A percentile compares a stretch with the other conserved stretches of the same genome.
Conservation (phyloP, 1,140 invertebrate genomes). For the Mizuhopecten yessoensis region DNA sequence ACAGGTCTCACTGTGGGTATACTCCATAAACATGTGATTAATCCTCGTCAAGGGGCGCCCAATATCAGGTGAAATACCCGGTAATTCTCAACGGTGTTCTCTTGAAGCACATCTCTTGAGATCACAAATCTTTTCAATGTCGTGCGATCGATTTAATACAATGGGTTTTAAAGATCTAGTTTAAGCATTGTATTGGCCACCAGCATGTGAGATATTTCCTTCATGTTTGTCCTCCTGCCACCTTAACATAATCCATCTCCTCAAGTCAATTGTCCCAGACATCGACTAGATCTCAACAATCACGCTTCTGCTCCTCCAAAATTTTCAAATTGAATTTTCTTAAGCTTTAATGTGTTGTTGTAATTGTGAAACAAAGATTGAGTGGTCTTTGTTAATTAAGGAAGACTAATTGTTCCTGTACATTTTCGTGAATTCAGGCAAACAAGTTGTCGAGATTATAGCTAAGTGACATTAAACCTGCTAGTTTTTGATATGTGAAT, state of each 20-base stretch:
- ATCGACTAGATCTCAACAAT: too few relatives aligned
- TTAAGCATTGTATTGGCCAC: slow-evolving; percentile 11
- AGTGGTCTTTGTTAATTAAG: not conserved
- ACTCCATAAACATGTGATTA: slow-evolving; percentile 27
- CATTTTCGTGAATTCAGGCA: not conserved
- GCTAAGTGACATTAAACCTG: not conserved
- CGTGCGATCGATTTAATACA: slow-evolving; percentile 29
- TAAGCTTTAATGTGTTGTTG: not conserved
- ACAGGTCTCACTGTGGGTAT: slow-evolving; percentile 16
- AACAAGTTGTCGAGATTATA: not conserved
- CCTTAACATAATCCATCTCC: not conserved
- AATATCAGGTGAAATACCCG: not conserved
- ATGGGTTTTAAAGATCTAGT: slow-evolving; percentile 39
- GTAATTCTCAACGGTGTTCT: slow-evolving; percentile 14
- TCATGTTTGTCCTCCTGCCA: not conserved
- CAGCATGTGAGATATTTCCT: slow-evolving; percentile 14
- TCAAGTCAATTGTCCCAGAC: not conserved
- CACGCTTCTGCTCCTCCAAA: not conserved
- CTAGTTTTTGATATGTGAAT: not conserved
- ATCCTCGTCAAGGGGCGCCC: slow-evolving; percentile 19
- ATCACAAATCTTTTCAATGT: slow-evolving; percentile 35
- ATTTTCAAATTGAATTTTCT: not conserved
- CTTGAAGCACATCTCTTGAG: slow-evolving; percentile 23
- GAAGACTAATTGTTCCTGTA: slow-evolving; percentile 2
- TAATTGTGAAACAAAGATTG: not conserved